Evolutionary conservation across 2,888 invertebrate species (phyloP), one percentile per base, ranked within the genome.

Genomic region (Drosophila recens): DNA sequence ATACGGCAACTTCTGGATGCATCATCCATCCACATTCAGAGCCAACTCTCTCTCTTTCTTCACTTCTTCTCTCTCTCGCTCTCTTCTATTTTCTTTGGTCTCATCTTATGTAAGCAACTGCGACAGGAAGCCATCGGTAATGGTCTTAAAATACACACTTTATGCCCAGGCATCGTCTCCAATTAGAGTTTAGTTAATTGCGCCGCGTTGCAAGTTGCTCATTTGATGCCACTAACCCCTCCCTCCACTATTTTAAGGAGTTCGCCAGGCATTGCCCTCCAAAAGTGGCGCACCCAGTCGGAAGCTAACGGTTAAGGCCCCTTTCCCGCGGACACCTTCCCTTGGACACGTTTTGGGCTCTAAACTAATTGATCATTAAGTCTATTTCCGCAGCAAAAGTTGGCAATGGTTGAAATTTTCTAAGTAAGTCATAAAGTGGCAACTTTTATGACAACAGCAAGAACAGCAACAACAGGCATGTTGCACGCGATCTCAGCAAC

Each of bases 281-380:
- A 40, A 36, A 59, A 30, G 20, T 51, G 62, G 46, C 77, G 77
- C 77, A 51, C 85, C 83, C 66, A 87, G 67, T 85, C 87, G 86
- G 82, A 85, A 84, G 80, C 82, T 78, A 87, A 84, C 84, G 85
- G 76, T 38, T 11, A 30, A 20, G 30, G 1, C 30, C 30, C 30
- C 30, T 8, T 30, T 8, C 10, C 9, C 6, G 27, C 40, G n/a
- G n/a, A 3, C 3, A 6, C 8, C 42, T 11, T 11, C 17, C 13
- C 17, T 10, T 33, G 36, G 40, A 11, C 15, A 48, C 57, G 33
- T 57, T 46, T 51, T 34, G 33, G 49, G 45, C 67, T 79, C 67
- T 53, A 78, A 87, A 82, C 87, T 89, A 87, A 87, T 89, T 87
- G 86, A 87, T 87, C 86, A 89, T 87, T 87, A 87, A 87, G 82